Base-by-base conservation (phyloP, 2,113 vertebrate species). In the Ptilorrhoa leucosticta region DNA sequence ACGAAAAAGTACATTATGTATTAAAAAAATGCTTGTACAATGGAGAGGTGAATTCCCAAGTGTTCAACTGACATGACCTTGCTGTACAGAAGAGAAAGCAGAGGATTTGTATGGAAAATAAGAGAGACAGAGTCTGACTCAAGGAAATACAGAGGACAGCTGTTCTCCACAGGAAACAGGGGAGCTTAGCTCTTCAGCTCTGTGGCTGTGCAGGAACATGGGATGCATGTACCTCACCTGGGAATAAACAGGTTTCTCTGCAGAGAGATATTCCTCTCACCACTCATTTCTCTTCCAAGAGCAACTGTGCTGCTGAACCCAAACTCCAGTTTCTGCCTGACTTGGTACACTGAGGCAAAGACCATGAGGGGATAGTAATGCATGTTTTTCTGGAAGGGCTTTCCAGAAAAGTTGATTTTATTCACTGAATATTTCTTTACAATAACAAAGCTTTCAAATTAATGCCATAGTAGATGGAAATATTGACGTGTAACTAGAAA, bases 351-450 rank as follows among this genome's bases (percentile, higher is more conserved):
- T 19, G 16, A 44, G 2, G n/a, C 23, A 91, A 77, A 73, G 91
- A 5, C 2, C 28, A n/a, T 10, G 21, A 70, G 18, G 45, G 4
- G 3, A 3, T 57, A 33, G 6, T 39, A 28, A 64, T 1, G 1
- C 3, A 13, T 13, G 9, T 27, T 78, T 47, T 24, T 57, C 40
- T 64, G 12, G 1, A 83, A 75, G 19, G 9, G 4, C 7, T 88
- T 28, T 83, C 24, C 42, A 77, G 17, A 5, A 44, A 61, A 75
- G 11, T 27, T 58, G 7, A 4, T 30, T 51, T n/a, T 76, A 66
- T 58, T n/a, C 7, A 31, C 1, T 35, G 2, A 71, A 35, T 80
- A 65, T 80, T 83, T 48, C 44, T 3, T 1, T 47, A 56, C 5
- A 71, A 33, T 48, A 45, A 20, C 9, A 37, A 6, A 40, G 30